phyloP scores from a whole-genome alignment of 2,797 vertebrate genomes.

The Gallinago stenura region DNA sequence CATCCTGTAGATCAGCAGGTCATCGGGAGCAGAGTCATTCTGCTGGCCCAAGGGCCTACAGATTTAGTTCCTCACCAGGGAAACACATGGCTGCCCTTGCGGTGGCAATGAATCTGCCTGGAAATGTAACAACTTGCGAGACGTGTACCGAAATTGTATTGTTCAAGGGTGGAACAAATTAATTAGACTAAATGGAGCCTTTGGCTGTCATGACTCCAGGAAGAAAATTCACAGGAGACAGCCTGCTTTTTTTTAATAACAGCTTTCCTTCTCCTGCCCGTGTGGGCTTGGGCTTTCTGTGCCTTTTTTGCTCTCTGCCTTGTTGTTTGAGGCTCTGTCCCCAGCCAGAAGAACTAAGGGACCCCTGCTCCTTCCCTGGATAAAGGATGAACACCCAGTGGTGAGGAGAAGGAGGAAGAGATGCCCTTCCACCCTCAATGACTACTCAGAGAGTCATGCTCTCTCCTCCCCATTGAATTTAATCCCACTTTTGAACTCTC shows the following conservation, averaged over 20 bases:
- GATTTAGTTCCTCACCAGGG: neutral
- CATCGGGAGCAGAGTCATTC: neutral
- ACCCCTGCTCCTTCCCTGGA: neutral
- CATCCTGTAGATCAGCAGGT: neutral
- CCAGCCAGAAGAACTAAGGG: neutral
- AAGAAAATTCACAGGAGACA: constrained; percentile 18
- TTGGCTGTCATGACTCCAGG: neutral
- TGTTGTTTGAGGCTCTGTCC: neutral
- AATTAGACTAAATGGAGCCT: constrained; percentile 47
- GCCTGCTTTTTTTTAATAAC: neutral
- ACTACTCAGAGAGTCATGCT: neutral
- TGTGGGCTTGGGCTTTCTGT: neutral
- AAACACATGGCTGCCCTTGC: constrained; percentile 24
- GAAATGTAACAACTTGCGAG: constrained; percentile 11
- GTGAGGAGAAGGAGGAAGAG: neutral
- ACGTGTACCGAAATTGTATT: neutral
- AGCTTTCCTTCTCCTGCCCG: neutral
- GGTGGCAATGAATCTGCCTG: neutral
- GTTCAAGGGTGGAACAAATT: constrained; percentile 53
- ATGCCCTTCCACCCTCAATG: neutral
- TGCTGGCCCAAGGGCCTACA: neutral
- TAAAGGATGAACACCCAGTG: rapidly evolving
- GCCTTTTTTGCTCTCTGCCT: neutral
- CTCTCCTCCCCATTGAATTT: neutral
- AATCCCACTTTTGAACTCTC: neutral